Evolutionary conservation across 1,140 invertebrate species (phyloP), one percentile per base, ranked within the genome.

Genomic region (Meloidogyne exigua): DNA sequence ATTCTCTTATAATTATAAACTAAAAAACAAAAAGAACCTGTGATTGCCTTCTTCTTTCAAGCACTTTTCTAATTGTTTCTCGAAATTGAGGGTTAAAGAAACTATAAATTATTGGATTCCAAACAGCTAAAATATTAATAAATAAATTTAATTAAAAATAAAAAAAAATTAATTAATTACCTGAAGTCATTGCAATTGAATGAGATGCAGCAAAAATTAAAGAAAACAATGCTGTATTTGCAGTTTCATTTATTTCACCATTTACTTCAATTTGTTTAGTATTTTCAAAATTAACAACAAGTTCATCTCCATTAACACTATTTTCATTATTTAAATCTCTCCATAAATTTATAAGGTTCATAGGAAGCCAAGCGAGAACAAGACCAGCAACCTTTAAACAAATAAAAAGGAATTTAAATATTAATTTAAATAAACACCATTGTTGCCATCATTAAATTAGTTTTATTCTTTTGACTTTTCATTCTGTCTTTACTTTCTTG

Each of bases 41-140:
- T 21, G 72, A 73, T 32, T 73, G 28, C 26, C 72, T 25, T 28
- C 75, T 68, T 42, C 68, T 32, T 42, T 76, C 68, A 21, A 76
- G 68, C 0, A 68, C 42, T n/a, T 44, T 74, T 21, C 76, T 66
- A 15, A 82, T 21, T 25, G 81, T 82, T 32, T 83, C 79, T 49
- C 81, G 84, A 65, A 82, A 82, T 63, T 84, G 82, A 0, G 81
- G 82, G 63, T 82, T 82, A 67, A 82, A 86, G 88, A 89, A 90
- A 1, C 90, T 90, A 83, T 91, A 91, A 64, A 91, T 86, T 49
- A 91, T 83, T 7, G 90, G 89, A 84, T 91, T 91, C 66, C 88
- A 89, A 28, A 88, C 87, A 2, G 90, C 88, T 4, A 44, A 36
- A 75, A 74, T 74, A 36, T n/a, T n/a, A n/a, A 15, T 26, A 7